phyloP scores from a whole-genome alignment of 2,797 vertebrate genomes.

The Ataeniobius toweri region DNA sequence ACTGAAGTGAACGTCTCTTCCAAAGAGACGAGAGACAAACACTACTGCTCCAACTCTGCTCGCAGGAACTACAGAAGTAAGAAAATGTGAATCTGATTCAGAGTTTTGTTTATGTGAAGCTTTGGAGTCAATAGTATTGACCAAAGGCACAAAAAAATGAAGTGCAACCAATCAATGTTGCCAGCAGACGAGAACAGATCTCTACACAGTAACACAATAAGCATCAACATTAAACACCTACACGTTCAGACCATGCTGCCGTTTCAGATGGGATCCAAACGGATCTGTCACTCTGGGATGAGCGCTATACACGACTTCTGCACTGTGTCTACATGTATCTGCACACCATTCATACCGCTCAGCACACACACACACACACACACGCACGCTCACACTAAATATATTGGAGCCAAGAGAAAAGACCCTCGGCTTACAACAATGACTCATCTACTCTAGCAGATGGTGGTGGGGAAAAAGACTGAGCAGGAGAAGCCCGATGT shows the following conservation, averaged over 20 bases:
- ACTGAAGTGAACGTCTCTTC: not conserved
- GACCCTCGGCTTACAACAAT: conserved; percentile 4
- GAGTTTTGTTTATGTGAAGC: conserved; percentile 1
- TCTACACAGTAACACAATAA: not conserved
- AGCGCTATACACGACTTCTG: not conserved
- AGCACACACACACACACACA: not conserved
- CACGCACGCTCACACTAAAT: not conserved
- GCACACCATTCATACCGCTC: not conserved
- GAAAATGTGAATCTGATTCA: not conserved
- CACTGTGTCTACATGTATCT: not conserved
- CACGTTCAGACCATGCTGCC: not conserved
- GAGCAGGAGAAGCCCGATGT: not conserved
- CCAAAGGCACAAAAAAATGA: not conserved
- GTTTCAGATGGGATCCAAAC: not conserved
- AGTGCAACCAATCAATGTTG: conserved; percentile 1
- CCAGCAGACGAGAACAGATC: not conserved
- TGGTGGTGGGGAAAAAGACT: conserved; percentile 29
- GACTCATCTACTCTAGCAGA: conserved; percentile 55
- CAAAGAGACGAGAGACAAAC: not conserved
- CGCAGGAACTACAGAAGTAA: not conserved
- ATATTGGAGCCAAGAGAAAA: conserved; percentile 44
- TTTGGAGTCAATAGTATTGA: not conserved
- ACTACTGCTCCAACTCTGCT: not conserved
- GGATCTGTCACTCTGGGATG: not conserved
- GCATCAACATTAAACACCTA: not conserved